Conservation (phyloP, 2,797 vertebrate species). For the Sylvilagus floridanus region DNA sequence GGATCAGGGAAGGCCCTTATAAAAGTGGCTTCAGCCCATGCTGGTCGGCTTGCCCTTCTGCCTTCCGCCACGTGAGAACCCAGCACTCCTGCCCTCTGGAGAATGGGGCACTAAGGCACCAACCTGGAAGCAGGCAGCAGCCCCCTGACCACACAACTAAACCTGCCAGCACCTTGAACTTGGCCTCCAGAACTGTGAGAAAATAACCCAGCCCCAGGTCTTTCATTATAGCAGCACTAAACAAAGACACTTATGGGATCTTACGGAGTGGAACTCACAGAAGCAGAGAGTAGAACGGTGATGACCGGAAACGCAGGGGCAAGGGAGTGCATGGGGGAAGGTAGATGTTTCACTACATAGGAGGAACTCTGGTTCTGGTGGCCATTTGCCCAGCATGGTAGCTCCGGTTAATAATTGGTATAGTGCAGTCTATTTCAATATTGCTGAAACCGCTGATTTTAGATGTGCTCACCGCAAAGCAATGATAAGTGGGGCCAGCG, state of each 20-base stretch:
- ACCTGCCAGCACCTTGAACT: neutral
- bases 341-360: neutral
- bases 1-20: neutral
- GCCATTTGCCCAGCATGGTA: too few relatives aligned
- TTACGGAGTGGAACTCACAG: neutral
- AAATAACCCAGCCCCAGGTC: neutral
- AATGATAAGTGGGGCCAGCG: neutral
- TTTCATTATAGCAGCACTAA: neutral
- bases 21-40: too few relatives aligned
- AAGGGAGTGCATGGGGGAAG: neutral
- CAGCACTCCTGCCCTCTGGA: neutral
- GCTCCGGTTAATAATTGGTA: neutral
- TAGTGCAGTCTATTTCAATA: neutral
- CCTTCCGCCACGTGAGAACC: neutral
- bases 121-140: neutral
- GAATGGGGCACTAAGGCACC: fast-evolving
- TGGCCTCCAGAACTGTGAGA: neutral
- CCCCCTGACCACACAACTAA: neutral
- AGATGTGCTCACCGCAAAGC: neutral
- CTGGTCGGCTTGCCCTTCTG: neutral
- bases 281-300: neutral
- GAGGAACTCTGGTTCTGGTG: neutral
- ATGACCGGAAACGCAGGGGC: neutral
- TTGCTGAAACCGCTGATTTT: neutral
- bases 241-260: neutral